Percentiles rank a stretch among this genome's conserved stretches.
These are phyloP conservation scores for Cataglyphis livida DNA, from an alignment of 2,888 invertebrate species.

Conservation along the genomic window DNA sequence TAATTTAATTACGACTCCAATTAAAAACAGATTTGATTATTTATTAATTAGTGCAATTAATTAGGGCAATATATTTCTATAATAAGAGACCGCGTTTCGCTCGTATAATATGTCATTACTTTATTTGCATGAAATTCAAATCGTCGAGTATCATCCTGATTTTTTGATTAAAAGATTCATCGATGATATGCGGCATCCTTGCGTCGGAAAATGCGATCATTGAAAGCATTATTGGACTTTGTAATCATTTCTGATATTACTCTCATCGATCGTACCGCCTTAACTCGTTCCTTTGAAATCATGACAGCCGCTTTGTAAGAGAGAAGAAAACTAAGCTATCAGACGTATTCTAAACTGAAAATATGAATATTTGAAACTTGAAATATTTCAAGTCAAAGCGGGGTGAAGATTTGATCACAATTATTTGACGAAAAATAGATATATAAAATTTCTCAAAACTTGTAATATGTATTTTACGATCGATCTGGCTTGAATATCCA, in stretches of 20 bases:
- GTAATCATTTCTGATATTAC: conserved; percentile 60
- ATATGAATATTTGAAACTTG: conserved; percentile 12
- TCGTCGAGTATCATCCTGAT: conserved; percentile 18
- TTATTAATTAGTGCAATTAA: conserved; percentile 5
- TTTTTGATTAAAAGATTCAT: conserved; percentile 54
- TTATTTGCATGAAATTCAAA: conserved; percentile 12
- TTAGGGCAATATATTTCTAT: background rate
- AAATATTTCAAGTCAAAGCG: conserved; percentile 41
- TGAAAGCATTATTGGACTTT: conserved; percentile 48
- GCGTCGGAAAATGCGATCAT: conserved; percentile 42
- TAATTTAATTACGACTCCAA: conserved; percentile 35
- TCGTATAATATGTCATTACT: conserved; percentile 25
- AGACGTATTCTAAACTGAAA: conserved; percentile 18
- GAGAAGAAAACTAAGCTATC: conserved; percentile 24
- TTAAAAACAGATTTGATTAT: conserved; percentile 15
- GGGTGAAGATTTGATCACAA: background rate
- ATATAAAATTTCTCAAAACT: conserved; percentile 5
- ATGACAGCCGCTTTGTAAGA: conserved; percentile 29
- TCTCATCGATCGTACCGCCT: conserved; percentile 52
- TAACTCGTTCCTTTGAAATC: conserved; percentile 29
- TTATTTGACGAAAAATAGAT: background rate
- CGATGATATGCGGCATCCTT: background rate
- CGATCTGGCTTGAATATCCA: background rate
- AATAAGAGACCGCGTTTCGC: background rate
- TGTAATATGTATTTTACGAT: background rate